Base-by-base conservation (phyloP, 2,797 vertebrate species). In the Urocyon cinereoargenteus region DNA sequence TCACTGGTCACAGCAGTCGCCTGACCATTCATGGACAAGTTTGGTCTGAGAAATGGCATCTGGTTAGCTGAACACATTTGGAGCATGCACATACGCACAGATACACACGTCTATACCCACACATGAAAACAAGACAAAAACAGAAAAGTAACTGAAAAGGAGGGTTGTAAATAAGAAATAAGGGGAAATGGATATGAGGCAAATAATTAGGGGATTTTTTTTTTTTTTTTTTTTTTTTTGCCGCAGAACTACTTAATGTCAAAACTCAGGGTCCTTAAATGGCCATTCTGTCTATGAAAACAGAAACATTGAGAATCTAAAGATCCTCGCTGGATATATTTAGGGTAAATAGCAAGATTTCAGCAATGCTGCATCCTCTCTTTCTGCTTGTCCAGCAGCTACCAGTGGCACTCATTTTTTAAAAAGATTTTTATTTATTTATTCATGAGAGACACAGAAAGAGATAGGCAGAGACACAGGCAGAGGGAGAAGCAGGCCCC, bases 1-100 rank as follows among this genome's bases (percentile, higher is more conserved):
- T 24, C 11, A 4, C 5, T 5, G 19, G 36, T 14, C 26, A 21
- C n/a, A 12, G 6, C 14, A 10, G 13, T 7, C 14, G 3, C 18
- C 22, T 22, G n/a, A 24, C 31, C 18, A 11, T 5, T 18, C 10
- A 5, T 26, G 6, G 26, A 53, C 18, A 9, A 24, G 1, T 49
- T 15, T 95, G 28, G 26, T 11, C 72, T 53, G 21, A 75, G 16
- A 28, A 62, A 49, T 6, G 19, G 22, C 21, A 49, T 2, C 40
- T 2, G n/a, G n/a, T 75, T 4, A 51, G 73, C 45, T 5, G 45
- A 49, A 14, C 45, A 4, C 40, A 49, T 49, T 28, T 11, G 13
- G 45, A 73, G 6, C 18, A 24, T 73, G 45, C 49, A 64, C 9
- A 26, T 34, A 7, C 3, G 19, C 1, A 18, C 14, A 59, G 36